Evolutionary conservation across 2,797 vertebrate genomes (phyloP), one percentile per base, ranked within the genome.

Genomic region (Pygocentrus nattereri): DNA sequence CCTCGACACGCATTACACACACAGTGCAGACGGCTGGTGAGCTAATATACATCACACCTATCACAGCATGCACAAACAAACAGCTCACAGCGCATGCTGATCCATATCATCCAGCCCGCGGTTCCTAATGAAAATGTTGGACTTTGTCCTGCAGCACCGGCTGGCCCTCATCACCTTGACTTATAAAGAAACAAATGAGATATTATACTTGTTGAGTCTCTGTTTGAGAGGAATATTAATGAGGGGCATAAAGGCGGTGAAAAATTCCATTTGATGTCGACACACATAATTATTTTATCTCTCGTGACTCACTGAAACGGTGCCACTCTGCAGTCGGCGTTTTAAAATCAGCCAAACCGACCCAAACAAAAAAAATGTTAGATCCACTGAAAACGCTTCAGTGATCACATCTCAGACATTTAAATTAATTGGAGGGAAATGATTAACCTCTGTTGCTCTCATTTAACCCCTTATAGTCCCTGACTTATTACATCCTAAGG

Each of bases 231-330:
- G 19, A 68, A 68, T 44, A 68, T 68, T 68, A 68, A 41, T n/a
- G n/a, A 41, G 19, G 62, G 41, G 64, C 64, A 44, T 38, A 68
- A 68, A 68, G 38, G 64, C 34, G 4, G 31, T 3, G 38, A 68
- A 44, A 21, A 41, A 12, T 23, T 68, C 61, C 30, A 64, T 68
- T 68, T 68, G 34, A 41, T 44, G 34, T 44, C 21, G 19, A 44
- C 21, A 38, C 62, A 65, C 62, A 34, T 34, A 65, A 65, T 65
- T 65, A 65, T 38, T 65, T 62, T 65, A 34, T 68, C 64, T 68
- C 41, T 10, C 41, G 6, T 44, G 41, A 44, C 41, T 44, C 31
- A 5, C 62, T 23, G 64, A n/a, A 44, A 68, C 2, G 8, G 30
- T 21, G 31, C 21, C 30, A 21, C 30, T 5, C 62, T 38, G 18